A percentile compares a stretch with the other conserved stretches of the same genome.
Conservation (phyloP, 2,113 vertebrate genomes). For the Mesocricetus auratus region DNA sequence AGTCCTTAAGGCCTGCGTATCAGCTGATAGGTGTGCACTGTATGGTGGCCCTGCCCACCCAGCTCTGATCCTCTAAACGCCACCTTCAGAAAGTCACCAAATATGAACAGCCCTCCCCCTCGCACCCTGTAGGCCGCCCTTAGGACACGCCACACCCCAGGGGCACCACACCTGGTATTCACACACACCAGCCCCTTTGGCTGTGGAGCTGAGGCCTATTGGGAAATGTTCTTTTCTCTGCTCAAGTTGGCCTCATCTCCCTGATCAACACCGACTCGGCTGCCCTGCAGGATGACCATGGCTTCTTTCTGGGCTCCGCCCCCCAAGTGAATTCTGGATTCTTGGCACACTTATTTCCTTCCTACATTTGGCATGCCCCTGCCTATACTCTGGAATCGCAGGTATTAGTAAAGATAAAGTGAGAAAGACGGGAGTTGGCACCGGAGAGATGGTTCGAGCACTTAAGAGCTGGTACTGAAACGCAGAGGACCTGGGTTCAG, state of each 20-base stretch:
- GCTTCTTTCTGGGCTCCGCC: not conserved
- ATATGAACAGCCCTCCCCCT: not conserved
- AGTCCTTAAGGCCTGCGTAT: not conserved
- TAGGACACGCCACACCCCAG: accelerated
- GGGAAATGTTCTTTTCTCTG: not conserved
- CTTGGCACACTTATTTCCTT: not conserved
- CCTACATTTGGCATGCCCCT: not conserved
- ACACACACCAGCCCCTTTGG: accelerated
- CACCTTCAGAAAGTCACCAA: not conserved
- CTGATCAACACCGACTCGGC: not conserved
- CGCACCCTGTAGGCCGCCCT: not conserved
- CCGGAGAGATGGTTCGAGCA: not conserved
- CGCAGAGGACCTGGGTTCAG: not conserved
- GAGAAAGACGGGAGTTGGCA: accelerated
- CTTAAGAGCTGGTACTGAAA: not conserved
- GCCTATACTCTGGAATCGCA: not conserved
- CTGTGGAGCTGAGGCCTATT: no score
- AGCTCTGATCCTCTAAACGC: not conserved
- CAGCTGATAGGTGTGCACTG: not conserved
- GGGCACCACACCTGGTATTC: not conserved
- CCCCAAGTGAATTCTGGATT: not conserved
- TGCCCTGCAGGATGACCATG: not conserved
- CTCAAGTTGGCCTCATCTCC: not conserved
- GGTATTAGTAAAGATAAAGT: accelerated
- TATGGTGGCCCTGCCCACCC: no score